Conservation (phyloP, 2,888 invertebrate genomes). For the Coelopa pilipes region DNA sequence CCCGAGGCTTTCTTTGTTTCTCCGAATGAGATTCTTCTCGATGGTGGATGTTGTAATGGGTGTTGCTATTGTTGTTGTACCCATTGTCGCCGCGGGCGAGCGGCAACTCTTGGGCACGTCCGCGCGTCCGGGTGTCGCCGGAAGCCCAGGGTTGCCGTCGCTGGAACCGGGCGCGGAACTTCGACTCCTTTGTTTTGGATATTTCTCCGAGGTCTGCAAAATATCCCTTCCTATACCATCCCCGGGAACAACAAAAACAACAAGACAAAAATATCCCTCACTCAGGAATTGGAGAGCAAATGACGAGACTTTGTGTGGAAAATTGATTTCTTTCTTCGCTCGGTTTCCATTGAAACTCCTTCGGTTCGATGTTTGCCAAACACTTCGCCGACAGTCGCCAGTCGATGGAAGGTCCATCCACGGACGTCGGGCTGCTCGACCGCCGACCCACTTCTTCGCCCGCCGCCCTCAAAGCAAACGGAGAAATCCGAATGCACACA, state of each 20-base stretch:
- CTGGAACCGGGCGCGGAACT: not conserved
- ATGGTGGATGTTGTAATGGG: too few relatives aligned
- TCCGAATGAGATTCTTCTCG: not conserved
- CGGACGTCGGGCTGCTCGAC: too few relatives aligned
- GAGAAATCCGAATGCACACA: slow-evolving; percentile 12
- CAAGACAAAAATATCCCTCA: too few relatives aligned
- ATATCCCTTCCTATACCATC: too few relatives aligned
- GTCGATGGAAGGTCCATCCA: slow-evolving; percentile 4
- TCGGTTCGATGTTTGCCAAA: not conserved
- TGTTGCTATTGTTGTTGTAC: not conserved
- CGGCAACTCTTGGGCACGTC: slow-evolving; percentile 28
- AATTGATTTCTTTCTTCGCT: not conserved
- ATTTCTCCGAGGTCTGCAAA: not conserved
- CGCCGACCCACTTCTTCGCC: not conserved
- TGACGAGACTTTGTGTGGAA: not conserved
- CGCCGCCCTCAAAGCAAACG: not conserved
- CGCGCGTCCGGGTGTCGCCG: slow-evolving; percentile 18
- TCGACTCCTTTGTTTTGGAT: not conserved
- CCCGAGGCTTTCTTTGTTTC: too few relatives aligned
- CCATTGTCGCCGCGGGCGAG: not conserved
- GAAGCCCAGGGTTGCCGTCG: slow-evolving; percentile 27
- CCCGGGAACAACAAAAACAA: too few relatives aligned
- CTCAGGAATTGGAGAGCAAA: not conserved
- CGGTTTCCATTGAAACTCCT: not conserved
- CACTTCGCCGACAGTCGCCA: slow-evolving; percentile 1